Conservation (phyloP, 1,140 invertebrate genomes). For the Diprion similis region DNA sequence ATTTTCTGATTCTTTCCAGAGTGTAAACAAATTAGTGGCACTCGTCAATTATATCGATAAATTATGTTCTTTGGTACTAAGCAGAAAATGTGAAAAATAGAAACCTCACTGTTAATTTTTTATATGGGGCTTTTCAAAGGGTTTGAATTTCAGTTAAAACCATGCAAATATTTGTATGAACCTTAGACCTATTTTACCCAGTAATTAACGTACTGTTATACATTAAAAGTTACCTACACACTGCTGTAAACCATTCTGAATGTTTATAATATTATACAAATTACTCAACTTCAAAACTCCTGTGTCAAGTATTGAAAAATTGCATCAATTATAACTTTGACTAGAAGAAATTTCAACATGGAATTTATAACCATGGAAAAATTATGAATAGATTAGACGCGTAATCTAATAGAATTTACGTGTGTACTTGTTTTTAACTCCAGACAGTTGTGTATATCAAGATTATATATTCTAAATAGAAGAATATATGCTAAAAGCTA, state of each 20-base stretch:
- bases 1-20: no score
- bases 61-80: neutral
- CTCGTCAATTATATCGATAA: neutral
- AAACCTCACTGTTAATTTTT: no score
- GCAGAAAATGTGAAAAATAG: neutral
- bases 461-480: neutral
- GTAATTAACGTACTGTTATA: neutral
- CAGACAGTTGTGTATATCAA: neutral
- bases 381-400: no score
- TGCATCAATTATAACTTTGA: no score
- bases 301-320: no score
- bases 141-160: neutral
- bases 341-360: no score
- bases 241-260: no score
- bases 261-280: no score
- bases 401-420: neutral
- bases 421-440: neutral
- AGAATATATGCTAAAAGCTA: constrained; percentile 6
- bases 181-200: neutral
- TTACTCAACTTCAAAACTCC: no score
- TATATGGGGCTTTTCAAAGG: neutral
- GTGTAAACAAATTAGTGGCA: no score
- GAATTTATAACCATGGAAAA: no score
- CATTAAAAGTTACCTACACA: no score
- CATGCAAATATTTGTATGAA: neutral